phyloP scores from a whole-genome alignment of 2,888 invertebrate species.

The Melinopterus prodromus region DNA sequence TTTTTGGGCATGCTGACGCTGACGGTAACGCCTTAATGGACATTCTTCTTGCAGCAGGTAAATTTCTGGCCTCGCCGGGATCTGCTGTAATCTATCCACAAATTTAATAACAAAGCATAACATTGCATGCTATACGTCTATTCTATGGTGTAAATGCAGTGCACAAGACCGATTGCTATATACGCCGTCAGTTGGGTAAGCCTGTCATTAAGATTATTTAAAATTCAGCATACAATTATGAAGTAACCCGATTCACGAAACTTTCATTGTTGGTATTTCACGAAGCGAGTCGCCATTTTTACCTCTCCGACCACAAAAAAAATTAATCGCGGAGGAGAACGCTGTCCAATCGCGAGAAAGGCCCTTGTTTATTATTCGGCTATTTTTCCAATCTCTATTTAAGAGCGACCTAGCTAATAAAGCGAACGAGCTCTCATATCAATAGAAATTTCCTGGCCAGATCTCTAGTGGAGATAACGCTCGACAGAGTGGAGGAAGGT shows the following conservation, averaged over 20 bases:
- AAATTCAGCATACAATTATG: constrained; percentile 4
- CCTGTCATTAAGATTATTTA: constrained; percentile 4
- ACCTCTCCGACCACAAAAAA: neutral
- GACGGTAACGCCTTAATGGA: no score
- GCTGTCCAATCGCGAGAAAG: neutral
- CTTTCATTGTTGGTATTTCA: constrained; percentile 4
- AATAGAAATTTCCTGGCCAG: constrained; percentile 4
- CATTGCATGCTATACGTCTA: neutral
- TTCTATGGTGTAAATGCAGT: constrained; percentile 4
- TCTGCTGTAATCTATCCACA: neutral
- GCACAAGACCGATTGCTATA: neutral
- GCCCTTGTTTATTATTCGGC: constrained; percentile 4
- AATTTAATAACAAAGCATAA: neutral
- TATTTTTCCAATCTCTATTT: constrained; percentile 4
- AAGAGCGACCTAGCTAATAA: neutral
- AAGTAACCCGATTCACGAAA: constrained; percentile 4
- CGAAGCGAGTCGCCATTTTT: neutral
- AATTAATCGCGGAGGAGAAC: neutral
- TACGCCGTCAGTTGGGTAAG: neutral
- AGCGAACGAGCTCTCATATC: neutral
- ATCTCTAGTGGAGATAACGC: neutral
- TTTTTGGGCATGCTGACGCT: no score
- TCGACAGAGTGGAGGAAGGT: neutral
- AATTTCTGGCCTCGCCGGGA: neutral
- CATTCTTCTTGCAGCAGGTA: no score